Percentiles rank a stretch among this genome's conserved stretches.
Evolutionary conservation across 1,140 invertebrate genomes (phyloP).

Genomic region (Eufriesea mexicana): DNA sequence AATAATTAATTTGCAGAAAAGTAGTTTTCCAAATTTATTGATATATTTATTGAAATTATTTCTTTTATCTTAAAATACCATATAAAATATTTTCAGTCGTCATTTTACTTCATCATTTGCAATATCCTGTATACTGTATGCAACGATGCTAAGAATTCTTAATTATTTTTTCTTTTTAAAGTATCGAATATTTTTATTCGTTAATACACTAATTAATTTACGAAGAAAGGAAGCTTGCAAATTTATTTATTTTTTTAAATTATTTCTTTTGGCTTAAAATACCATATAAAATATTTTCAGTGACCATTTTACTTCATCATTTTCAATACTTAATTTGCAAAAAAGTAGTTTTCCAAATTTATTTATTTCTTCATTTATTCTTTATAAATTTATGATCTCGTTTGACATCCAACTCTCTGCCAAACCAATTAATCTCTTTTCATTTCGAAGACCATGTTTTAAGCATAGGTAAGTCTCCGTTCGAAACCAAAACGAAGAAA

Average conservation of each 20-base stretch:
- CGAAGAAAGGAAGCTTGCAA: background rate
- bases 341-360: background rate
- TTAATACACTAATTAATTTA: no score
- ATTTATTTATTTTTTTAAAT: no score
- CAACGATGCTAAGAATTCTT: no score
- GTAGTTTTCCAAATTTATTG: no score
- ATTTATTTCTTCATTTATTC: background rate
- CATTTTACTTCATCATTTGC: background rate
- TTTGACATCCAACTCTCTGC: no score
- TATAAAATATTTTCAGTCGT: no score
- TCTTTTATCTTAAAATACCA: no score
- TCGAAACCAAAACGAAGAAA: background rate
- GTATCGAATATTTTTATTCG: background rate
- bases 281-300: no score
- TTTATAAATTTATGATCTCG: no score
- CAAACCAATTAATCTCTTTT: background rate
- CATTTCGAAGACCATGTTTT: background rate
- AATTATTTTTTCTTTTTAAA: background rate
- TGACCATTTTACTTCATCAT: background rate
- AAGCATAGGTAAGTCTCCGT: slow-evolving; percentile 8
- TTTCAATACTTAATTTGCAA: background rate
- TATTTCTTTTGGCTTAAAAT: no score
- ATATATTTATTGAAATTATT: no score
- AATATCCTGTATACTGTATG: background rate
- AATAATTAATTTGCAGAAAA: no score